phyloP scores from a whole-genome alignment of 2,888 invertebrate genomes.

The Euplagia quadripunctaria region DNA sequence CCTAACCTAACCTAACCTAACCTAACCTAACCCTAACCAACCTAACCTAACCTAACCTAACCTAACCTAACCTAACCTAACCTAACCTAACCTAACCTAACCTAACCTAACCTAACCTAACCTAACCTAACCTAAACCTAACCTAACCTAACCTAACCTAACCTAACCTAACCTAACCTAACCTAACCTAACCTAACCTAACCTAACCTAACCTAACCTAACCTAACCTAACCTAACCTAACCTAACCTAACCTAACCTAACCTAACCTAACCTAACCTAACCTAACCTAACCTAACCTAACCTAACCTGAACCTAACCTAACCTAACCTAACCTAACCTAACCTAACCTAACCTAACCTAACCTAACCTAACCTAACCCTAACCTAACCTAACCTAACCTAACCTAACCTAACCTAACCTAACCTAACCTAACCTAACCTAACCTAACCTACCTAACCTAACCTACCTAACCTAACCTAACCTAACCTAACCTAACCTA shows the following conservation, averaged over 20 bases:
- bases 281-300: slow-evolving; percentile 17
- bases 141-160: slow-evolving; percentile 14
- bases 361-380: slow-evolving; percentile 32
- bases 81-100: slow-evolving; percentile 12
- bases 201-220: not conserved
- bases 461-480: slow-evolving; percentile 3
- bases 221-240: not conserved
- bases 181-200: slow-evolving; percentile 1
- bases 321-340: slow-evolving; percentile 29
- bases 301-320: slow-evolving; percentile 17
- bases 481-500: slow-evolving; percentile 21
- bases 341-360: slow-evolving; percentile 27
- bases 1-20: slow-evolving; percentile 12
- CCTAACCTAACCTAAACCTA: slow-evolving; percentile 14
- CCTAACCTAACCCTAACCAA: slow-evolving; percentile 10
- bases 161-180: slow-evolving; percentile 14
- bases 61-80: slow-evolving; percentile 12
- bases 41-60: slow-evolving; percentile 12
- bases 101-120: slow-evolving; percentile 14
- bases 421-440: slow-evolving; percentile 27
- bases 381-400: slow-evolving; percentile 32
- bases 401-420: slow-evolving; percentile 29
- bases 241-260: slow-evolving; percentile 19
- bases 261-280: slow-evolving; percentile 20
- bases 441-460: slow-evolving; percentile 13